phyloP scores from a whole-genome alignment of 2,888 invertebrate species.

The Mesopsocus fuscifrons region DNA sequence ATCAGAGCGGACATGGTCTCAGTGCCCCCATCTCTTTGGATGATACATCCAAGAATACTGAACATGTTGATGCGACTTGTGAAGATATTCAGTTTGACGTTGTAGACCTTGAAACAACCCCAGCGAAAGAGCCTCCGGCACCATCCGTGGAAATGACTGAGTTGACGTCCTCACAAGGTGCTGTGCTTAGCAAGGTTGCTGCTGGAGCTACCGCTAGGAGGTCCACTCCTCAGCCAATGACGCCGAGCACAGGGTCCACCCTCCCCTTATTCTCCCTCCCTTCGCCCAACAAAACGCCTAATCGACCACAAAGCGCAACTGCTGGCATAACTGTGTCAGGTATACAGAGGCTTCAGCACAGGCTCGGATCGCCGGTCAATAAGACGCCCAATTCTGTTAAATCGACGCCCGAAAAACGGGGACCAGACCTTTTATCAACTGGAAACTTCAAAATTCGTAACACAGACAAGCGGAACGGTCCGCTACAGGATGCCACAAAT shows the following conservation, averaged over 20 bases:
- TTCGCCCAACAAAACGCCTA: conserved; percentile 14
- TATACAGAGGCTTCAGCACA: conserved; percentile 2
- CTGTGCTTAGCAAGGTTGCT: neutral
- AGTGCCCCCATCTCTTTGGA: neutral
- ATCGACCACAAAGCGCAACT: conserved; percentile 7
- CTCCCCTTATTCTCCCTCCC: conserved; percentile 16
- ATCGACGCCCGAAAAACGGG: conserved; percentile 11
- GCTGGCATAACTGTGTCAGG: neutral
- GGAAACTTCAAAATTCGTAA: conserved; percentile 15
- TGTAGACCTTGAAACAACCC: neutral
- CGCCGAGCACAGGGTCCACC: conserved; percentile 10
- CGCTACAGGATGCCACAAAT: conserved; percentile 5
- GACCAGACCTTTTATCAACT: conserved; percentile 16
- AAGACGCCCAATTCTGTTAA: conserved; percentile 11
- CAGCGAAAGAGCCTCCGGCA: no score
- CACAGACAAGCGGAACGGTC: conserved; percentile 18
- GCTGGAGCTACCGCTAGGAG: no score
- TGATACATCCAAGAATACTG: neutral
- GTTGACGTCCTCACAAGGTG: neutral
- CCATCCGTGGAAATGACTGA: neutral
- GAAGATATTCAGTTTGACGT: neutral
- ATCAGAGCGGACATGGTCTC: conserved; percentile 1
- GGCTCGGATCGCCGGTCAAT: conserved; percentile 8
- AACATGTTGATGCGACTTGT: neutral
- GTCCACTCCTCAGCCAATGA: neutral